A percentile compares a stretch with the other conserved stretches of the same genome.
phyloP scores from a whole-genome alignment of 2,113 vertebrate genomes.

The Numenius arquata region DNA sequence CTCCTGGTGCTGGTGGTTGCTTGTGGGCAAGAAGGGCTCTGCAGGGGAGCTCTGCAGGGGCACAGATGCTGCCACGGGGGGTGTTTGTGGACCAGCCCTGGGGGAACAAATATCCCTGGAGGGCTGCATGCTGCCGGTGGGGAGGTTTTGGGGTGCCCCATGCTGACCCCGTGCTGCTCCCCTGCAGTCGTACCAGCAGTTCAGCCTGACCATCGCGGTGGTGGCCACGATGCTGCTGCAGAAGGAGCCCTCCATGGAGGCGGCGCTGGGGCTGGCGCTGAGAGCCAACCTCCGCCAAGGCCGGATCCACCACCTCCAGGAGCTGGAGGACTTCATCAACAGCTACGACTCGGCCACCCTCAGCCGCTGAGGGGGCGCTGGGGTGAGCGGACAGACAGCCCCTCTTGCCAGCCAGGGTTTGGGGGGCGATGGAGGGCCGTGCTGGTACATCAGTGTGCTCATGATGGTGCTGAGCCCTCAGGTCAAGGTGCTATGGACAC shows the following conservation, averaged over 20 bases:
- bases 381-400: fast-evolving
- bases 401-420: fast-evolving
- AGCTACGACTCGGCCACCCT: not conserved
- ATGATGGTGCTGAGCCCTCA: not conserved
- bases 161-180: fast-evolving
- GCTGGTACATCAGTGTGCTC: fast-evolving
- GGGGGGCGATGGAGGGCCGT: fast-evolving
- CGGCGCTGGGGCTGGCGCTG: slow-evolving; percentile 22
- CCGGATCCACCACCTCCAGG: slow-evolving; percentile 10
- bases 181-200: slow-evolving; percentile 52
- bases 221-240: slow-evolving; percentile 64
- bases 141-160: not conserved
- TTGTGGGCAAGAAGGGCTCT: not conserved
- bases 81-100: not conserved
- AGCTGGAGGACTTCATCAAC: slow-evolving; percentile 60
- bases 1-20: not conserved
- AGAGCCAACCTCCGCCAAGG: slow-evolving; percentile 54
- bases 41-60: not conserved
- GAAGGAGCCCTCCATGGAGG: slow-evolving; percentile 65
- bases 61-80: fast-evolving
- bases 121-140: fast-evolving
- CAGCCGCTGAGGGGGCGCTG: not conserved
- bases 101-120: not conserved
- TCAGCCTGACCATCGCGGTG: slow-evolving; percentile 42
- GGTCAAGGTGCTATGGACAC: fast-evolving